Evolutionary conservation across 1,140 invertebrate genomes (phyloP), one percentile per base, ranked within the genome.

Genomic region (Cydia fagiglandana): DNA sequence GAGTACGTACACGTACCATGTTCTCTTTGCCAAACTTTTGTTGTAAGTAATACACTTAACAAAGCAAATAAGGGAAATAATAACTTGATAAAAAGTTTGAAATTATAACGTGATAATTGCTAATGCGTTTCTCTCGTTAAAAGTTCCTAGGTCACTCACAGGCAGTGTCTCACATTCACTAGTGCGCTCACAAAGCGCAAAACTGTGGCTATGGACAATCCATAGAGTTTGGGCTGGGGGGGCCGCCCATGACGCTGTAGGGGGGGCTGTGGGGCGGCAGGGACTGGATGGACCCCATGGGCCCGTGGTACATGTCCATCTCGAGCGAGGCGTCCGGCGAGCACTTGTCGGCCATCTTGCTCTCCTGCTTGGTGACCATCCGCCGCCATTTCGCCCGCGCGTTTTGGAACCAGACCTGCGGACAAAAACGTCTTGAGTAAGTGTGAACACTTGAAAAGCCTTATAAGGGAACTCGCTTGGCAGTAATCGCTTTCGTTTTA

Each of bases 341-440:
- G 84, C 95, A 95, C 79, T 96, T 96, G 84, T 96, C 95, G 80
- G 95, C 91, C 88, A 91, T 90, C 81, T 96, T 96, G 86, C 95
- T 96, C 83, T 97, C 96, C 84, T 97, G 96, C 86, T 97, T 98
- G 84, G 97, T 94, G 92, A 98, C 96, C 95, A 98, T 98, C 79
- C 98, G 95, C 83, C 98, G 95, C 96, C 98, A 99, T 94, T 99
- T 99, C 82, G 98, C 98, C 73, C 98, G 94, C 28, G 98, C 98
- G 92, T 99, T 99, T 94, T 99, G 98, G 94, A 99, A 99, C 98
- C 98, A 99, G 73, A 99, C 98, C 98, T 99, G 95, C 75, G 94
- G 93, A 86, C 90, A 93, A 94, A 90, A 84, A 93, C 1, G 28
- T 2, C 24, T 13, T 68, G 64, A 68, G 15, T 38, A 12, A 12